phyloP scores from a whole-genome alignment of 64 coral and sea anemone genomes.

The Acropora yongei region DNA sequence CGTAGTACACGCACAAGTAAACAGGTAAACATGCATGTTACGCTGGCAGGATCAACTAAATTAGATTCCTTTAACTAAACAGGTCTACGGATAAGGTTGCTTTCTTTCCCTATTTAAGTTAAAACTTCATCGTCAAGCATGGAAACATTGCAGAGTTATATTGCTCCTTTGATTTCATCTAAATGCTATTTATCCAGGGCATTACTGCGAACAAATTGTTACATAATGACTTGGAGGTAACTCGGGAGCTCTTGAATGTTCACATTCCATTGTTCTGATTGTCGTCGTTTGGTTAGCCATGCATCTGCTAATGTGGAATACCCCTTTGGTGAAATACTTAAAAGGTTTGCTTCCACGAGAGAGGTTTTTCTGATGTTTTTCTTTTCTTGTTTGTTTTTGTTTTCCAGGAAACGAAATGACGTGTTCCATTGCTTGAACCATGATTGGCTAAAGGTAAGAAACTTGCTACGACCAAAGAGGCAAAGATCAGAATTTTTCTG shows the following conservation, averaged over 20 bases:
- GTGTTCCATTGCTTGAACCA: constrained; percentile 88
- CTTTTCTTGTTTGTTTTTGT: background rate
- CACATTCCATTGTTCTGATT: background rate
- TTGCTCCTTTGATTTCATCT: background rate
- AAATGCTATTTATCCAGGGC: background rate
- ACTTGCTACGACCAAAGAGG: background rate
- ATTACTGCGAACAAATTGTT: no score
- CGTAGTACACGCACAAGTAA: no score
- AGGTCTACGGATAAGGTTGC: background rate
- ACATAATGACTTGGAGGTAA: background rate
- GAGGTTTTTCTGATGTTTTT: background rate
- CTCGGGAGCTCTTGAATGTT: background rate
- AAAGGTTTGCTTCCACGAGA: background rate
- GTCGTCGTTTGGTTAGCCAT: no score
- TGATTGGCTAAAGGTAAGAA: constrained; percentile 86
- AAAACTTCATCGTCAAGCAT: no score
- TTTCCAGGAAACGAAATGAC: constrained; percentile 84
- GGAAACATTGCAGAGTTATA: no score
- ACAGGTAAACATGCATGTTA: background rate
- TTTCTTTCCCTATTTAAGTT: no score
- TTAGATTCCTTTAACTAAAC: background rate
- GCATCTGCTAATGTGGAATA: no score
- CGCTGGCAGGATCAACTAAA: background rate
- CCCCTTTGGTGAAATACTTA: no score
- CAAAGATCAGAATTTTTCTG: background rate